Evolutionary conservation across 2,113 vertebrate genomes (phyloP).

Genomic region (Gallinago paraguaiae): DNA sequence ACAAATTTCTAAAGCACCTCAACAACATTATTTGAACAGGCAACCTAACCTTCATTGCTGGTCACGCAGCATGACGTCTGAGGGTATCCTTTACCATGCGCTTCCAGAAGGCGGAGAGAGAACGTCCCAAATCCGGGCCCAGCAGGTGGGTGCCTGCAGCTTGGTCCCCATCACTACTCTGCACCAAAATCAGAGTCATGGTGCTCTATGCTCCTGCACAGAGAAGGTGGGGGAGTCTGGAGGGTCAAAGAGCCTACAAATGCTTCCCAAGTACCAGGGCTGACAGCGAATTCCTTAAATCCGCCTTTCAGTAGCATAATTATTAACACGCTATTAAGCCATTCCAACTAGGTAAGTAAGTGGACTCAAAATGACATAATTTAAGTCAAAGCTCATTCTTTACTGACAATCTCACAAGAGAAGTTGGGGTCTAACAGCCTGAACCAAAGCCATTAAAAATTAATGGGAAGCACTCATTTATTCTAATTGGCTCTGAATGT

Average conservation of each 20-base stretch:
- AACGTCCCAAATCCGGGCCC: background rate
- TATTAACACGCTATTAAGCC: background rate
- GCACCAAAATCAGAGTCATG: background rate
- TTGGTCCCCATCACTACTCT: background rate
- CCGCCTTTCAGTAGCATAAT: background rate
- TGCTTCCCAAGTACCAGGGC: background rate
- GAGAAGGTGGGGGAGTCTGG: background rate
- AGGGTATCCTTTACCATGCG: accelerated
- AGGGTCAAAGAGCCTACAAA: background rate
- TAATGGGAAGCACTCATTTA: background rate
- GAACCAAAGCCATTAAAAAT: background rate
- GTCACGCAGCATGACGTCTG: accelerated
- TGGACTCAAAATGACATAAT: background rate
- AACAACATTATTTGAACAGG: background rate
- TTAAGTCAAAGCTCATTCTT: background rate
- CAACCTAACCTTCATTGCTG: background rate
- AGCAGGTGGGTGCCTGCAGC: background rate
- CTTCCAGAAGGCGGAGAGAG: background rate
- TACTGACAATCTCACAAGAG: background rate
- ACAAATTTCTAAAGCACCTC: background rate
- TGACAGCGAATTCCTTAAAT: background rate
- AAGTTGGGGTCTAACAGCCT: background rate
- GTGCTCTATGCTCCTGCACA: background rate
- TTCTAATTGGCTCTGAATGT: background rate
- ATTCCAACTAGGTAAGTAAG: background rate